Evolutionary conservation across 1,140 invertebrate species (phyloP).

Genomic region (Zaprionus davidi): DNA sequence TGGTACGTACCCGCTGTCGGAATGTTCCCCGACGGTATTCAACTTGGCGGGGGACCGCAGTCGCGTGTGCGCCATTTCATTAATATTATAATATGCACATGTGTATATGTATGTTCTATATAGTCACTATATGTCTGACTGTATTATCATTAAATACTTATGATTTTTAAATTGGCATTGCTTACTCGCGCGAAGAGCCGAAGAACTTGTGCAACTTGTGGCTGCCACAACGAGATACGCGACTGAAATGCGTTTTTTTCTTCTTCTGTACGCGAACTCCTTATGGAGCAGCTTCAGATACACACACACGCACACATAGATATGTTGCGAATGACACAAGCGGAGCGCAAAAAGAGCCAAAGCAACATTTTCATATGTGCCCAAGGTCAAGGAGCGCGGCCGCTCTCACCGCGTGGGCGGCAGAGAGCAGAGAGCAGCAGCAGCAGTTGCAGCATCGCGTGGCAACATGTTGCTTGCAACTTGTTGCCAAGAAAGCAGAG

Average conservation of each 20-base stretch:
- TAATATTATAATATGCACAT: slow-evolving; percentile 24
- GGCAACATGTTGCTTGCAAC: slow-evolving; percentile 40
- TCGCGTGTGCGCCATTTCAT: slow-evolving; percentile 47
- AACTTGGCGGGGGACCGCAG: slow-evolving; percentile 42
- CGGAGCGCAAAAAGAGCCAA: slow-evolving; percentile 27
- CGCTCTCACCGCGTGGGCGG: slow-evolving; percentile 44
- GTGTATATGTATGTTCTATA: slow-evolving; percentile 3
- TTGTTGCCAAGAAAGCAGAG: not conserved
- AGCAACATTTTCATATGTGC: slow-evolving; percentile 56
- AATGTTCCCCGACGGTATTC: slow-evolving; percentile 13
- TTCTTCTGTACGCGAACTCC: slow-evolving; percentile 29
- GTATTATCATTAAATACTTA: slow-evolving; percentile 24
- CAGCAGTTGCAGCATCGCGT: slow-evolving; percentile 34
- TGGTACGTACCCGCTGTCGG: slow-evolving; percentile 25
- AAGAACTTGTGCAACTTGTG: slow-evolving; percentile 63
- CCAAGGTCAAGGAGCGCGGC: slow-evolving; percentile 75
- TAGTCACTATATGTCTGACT: slow-evolving; percentile 2
- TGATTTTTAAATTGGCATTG: slow-evolving; percentile 21
- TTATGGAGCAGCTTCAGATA: slow-evolving; percentile 39
- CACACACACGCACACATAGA: slow-evolving; percentile 7
- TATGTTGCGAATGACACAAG: slow-evolving; percentile 35
- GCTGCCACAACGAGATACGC: slow-evolving; percentile 58
- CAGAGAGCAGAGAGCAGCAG: slow-evolving; percentile 23
- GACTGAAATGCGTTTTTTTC: slow-evolving; percentile 55
- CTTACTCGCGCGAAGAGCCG: slow-evolving; percentile 1